A percentile compares a stretch with the other conserved stretches of the same genome.
phyloP scores from a whole-genome alignment of 2,888 invertebrate genomes.

The Phymatocera aterrima region DNA sequence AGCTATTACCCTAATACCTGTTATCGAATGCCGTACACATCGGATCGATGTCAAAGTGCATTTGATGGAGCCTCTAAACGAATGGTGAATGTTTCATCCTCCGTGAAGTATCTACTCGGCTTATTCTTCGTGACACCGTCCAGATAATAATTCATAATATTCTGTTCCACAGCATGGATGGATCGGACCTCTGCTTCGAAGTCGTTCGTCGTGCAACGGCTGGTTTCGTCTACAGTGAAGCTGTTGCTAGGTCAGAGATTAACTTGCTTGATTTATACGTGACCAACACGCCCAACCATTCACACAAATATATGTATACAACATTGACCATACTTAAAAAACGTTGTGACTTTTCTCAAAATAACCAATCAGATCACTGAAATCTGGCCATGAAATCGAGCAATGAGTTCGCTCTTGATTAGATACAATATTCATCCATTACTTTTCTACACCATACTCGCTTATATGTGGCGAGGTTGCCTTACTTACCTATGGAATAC shows the following conservation, averaged over 20 bases:
- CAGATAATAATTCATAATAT: constrained; percentile 41
- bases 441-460: no score
- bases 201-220: constrained; percentile 96
- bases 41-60: neutral
- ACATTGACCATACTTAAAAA: neutral
- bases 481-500: no score
- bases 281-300: neutral
- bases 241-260: constrained; percentile 91
- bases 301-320: neutral
- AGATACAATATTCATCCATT: no score
- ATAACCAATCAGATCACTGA: neutral
- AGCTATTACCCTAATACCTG: no score
- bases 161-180: constrained; percentile 92
- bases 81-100: neutral
- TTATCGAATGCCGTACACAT: neutral
- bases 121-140: neutral
- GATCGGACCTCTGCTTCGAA: constrained; percentile 98
- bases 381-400: neutral
- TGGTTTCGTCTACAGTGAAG: constrained; percentile 99
- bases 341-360: neutral
- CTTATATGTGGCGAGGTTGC: neutral
- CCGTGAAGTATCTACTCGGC: neutral
- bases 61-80: neutral
- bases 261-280: constrained; percentile 12
- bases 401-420: neutral